These are phyloP conservation scores for Neomonachus schauinslandi DNA, from an alignment of 2,113 vertebrate genomes.

Conservation along the genomic window DNA sequence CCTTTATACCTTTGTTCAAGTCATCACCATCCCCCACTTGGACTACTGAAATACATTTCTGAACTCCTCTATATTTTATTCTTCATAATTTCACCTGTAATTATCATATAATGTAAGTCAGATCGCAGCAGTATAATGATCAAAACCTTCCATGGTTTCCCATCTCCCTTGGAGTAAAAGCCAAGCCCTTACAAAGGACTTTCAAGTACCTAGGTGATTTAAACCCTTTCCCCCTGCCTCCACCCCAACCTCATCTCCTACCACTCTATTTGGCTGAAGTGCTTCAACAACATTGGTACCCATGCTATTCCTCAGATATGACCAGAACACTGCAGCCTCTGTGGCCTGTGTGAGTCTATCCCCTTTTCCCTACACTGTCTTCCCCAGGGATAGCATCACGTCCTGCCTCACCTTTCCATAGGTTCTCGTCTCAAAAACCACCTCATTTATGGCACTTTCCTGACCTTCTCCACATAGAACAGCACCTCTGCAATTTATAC, in stretches of 20 bases:
- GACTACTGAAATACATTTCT: neutral
- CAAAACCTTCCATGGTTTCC: neutral
- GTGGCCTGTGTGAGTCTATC: neutral
- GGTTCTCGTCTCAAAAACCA: neutral
- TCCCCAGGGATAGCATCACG: neutral
- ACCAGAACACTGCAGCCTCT: neutral
- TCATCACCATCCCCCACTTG: neutral
- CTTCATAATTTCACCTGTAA: neutral
- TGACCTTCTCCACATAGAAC: neutral
- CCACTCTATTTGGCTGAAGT: neutral
- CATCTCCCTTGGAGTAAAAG: neutral
- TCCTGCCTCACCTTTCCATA: neutral
- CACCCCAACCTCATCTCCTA: neutral
- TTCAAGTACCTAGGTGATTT: neutral
- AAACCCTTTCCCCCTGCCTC: neutral
- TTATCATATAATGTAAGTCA: neutral
- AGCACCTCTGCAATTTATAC: neutral
- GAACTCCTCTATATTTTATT: neutral
- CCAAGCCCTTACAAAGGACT: neutral
- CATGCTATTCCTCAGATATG: neutral
- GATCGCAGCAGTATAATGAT: neutral
- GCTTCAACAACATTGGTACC: neutral
- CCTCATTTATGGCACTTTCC: neutral
- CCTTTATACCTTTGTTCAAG: neutral
- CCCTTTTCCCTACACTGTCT: neutral